Base-by-base conservation (phyloP, 2,797 vertebrate species). In the Mormyrops boulengeri region DNA sequence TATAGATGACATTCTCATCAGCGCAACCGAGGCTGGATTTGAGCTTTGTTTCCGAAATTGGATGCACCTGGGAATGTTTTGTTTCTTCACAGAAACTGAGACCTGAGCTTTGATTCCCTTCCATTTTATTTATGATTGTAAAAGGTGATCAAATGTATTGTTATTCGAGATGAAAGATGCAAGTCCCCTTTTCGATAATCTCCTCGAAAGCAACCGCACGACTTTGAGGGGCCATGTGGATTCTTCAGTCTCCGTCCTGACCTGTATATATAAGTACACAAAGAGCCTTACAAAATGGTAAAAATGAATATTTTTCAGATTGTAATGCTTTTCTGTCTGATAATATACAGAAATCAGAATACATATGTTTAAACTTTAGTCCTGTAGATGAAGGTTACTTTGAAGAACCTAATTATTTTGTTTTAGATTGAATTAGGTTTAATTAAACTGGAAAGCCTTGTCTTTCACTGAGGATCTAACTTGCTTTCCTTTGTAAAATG, bases 1-100 rank as follows among this genome's bases (percentile, higher is more conserved):
- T 89, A 95, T 96, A 96, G 95, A 96, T 96, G 95, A 95, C 91
- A 66, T 93, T 93, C 92, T 92, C 93, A 92, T 88, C 73, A 91
- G 92, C 92, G 89, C 50, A 57, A 82, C 49, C 57, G 47, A 86
- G 19, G 55, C 57, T 66, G 84, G 88, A 87, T 90, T 80, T 90
- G 88, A 77, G 82, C 50, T 85, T 87, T 26, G 62, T 60, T 91
- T 88, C 38, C 34, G 57, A 53, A 89, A 89, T 85, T 62, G 80
- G 69, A 60, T 41, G 52, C 94, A 93, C 94, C 92, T 91, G 93
- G 91, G 92, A 92, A 93, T 94, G 94, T 94, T 94, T 94, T 95
- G 88, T 91, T 90, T 91, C 93, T 95, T 95, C 95, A 93, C 92
- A 92, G 91, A 94, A 94, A 94, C 95, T 94, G 49, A 86, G 50